Percentiles rank a stretch among this genome's conserved stretches.
These are phyloP conservation scores for Eristalis arbustorum DNA, from an alignment of 2,888 invertebrate genomes.

Conservation along the genomic window DNA sequence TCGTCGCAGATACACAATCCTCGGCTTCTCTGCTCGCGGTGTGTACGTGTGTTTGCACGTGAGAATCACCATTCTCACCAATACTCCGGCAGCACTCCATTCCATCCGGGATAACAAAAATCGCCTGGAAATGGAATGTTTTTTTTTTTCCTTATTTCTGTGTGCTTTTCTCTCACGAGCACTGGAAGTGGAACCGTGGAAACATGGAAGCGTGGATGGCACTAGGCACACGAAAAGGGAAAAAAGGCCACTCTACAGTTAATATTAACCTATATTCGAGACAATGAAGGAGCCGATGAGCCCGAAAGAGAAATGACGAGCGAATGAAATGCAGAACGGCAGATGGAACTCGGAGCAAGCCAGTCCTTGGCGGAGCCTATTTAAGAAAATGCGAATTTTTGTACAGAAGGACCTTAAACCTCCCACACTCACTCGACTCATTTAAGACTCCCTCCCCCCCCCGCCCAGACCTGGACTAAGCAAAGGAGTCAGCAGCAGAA, in stretches of 20 bases:
- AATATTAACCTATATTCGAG: slow-evolving; percentile 64
- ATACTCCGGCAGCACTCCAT: slow-evolving; percentile 26
- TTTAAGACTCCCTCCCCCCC: not conserved
- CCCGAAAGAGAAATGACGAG: slow-evolving; percentile 11
- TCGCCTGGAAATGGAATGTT: slow-evolving; percentile 43
- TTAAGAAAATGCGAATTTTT: slow-evolving; percentile 18
- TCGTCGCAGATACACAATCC: not conserved
- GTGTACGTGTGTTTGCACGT: not conserved
- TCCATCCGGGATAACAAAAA: slow-evolving; percentile 69
- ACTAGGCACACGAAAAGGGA: slow-evolving; percentile 1
- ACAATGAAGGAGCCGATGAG: slow-evolving; percentile 56
- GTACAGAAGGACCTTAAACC: slow-evolving; percentile 52
- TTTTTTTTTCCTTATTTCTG: slow-evolving; percentile 10
- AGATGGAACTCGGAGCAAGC: not conserved
- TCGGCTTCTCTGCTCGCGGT: not conserved
- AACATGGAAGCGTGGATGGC: not conserved
- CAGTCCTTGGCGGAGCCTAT: slow-evolving; percentile 27
- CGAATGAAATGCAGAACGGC: too few species aligned
- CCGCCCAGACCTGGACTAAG: slow-evolving; percentile 28
- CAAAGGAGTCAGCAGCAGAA: not conserved
- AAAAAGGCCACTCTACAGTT: slow-evolving; percentile 44
- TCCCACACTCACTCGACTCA: slow-evolving; percentile 13
- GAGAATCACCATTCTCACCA: slow-evolving; percentile 1
- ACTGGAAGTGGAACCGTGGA: slow-evolving; percentile 42
- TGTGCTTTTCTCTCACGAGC: not conserved